These are phyloP conservation scores for Eptesicus fuscus DNA, from an alignment of 2,113 vertebrate species.

Conservation along the genomic window DNA sequence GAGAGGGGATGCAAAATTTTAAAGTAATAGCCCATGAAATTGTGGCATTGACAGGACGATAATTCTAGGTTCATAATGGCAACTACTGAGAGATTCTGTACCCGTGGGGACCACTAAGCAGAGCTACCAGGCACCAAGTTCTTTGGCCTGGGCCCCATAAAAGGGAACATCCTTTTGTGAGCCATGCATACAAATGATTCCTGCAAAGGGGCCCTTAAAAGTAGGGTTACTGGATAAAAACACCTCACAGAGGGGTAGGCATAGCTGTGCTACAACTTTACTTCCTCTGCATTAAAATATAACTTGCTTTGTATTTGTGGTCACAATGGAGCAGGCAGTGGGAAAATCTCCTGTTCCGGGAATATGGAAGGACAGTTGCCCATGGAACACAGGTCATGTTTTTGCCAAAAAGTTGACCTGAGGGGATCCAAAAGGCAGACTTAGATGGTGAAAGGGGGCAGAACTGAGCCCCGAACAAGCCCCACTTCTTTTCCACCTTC, in stretches of 20 bases:
- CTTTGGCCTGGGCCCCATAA: not conserved
- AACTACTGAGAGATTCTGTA: not conserved
- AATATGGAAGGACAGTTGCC: not conserved
- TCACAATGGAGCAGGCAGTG: not conserved
- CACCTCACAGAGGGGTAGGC: not conserved
- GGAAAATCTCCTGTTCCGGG: not conserved
- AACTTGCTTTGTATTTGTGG: not conserved
- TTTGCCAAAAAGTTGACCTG: not conserved
- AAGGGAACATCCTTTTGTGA: not conserved
- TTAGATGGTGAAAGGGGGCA: not conserved
- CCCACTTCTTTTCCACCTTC: not conserved
- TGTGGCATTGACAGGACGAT: not conserved
- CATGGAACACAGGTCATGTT: not conserved
- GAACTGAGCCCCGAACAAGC: not conserved
- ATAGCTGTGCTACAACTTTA: not conserved
- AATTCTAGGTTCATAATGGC: not conserved
- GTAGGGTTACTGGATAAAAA: not conserved
- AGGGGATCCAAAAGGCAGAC: not conserved
- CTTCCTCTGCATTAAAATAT: conserved; percentile 14
- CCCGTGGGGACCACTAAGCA: not conserved
- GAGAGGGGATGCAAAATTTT: not conserved
- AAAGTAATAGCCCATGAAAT: not conserved
- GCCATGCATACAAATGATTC: not conserved
- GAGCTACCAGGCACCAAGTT: not conserved
- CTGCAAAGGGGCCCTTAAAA: not conserved